Percentiles rank a stretch among this genome's conserved stretches.
These are phyloP conservation scores for Spisula subtruncata DNA, from an alignment of 2,888 invertebrate species.

Conservation along the genomic window DNA sequence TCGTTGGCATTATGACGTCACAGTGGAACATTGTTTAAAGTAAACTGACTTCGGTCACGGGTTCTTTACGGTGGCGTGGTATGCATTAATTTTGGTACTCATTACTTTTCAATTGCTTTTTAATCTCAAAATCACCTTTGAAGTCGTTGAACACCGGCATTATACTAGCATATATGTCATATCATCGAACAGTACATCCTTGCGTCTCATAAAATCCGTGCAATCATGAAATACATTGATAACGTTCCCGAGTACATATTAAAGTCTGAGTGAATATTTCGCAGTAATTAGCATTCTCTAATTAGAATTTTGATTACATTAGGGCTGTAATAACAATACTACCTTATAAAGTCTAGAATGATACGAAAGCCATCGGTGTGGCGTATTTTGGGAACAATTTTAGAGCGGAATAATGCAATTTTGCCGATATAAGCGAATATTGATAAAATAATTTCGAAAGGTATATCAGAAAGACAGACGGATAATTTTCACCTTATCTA, in stretches of 20 bases:
- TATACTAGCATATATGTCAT: no score
- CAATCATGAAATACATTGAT: background rate
- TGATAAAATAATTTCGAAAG: background rate
- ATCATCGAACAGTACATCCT: no score
- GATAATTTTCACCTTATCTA: background rate
- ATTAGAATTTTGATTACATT: conserved; percentile 5
- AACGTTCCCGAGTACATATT: background rate
- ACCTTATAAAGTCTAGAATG: background rate
- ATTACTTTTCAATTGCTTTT: no score
- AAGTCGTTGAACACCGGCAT: no score
- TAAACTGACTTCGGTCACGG: no score
- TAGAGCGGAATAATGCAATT: background rate
- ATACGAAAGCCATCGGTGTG: no score
- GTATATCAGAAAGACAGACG: background rate
- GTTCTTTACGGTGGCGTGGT: no score
- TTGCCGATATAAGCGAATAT: background rate
- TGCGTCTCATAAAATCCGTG: background rate
- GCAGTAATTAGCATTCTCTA: background rate
- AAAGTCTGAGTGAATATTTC: background rate
- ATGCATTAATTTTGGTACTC: no score
- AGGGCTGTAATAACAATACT: background rate
- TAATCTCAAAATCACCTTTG: no score
- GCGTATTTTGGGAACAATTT: no score
- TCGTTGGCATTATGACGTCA: no score
- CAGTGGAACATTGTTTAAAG: no score